These are phyloP conservation scores for Merluccius polli DNA, from an alignment of 2,797 vertebrate species.

Conservation along the genomic window DNA sequence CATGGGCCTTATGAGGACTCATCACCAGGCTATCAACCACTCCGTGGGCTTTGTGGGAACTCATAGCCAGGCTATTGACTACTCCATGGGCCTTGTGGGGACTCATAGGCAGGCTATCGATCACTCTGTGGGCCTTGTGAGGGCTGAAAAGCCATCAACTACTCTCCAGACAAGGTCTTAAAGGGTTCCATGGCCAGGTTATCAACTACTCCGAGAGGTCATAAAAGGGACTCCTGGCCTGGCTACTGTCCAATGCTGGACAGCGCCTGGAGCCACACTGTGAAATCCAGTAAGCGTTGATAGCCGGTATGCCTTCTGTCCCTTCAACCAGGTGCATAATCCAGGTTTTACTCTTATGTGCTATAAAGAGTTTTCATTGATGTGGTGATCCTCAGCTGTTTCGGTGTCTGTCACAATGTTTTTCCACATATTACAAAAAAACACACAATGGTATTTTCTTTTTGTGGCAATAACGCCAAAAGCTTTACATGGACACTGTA, in stretches of 20 bases:
- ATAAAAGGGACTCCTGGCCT: not conserved
- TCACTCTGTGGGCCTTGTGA: too few species aligned
- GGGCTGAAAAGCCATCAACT: too few species aligned
- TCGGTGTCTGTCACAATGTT: not conserved
- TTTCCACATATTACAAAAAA: not conserved
- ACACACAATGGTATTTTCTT: not conserved
- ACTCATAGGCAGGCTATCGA: too few species aligned
- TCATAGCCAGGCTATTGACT: too few species aligned
- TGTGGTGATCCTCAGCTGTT: not conserved
- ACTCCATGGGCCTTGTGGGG: too few species aligned
- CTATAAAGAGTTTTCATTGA: not conserved
- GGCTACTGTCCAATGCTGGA: not conserved
- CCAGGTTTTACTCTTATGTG: not conserved
- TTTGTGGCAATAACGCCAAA: not conserved
- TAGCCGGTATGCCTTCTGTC: not conserved
- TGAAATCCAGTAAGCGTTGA: not conserved
- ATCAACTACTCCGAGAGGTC: too few species aligned
- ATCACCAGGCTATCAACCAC: constrained; percentile 45
- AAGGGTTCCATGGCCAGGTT: too few species aligned
- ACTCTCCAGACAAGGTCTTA: too few species aligned
- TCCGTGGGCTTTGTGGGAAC: too few species aligned
- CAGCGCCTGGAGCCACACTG: not conserved
- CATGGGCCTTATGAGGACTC: constrained; percentile 60
- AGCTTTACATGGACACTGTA: not conserved
- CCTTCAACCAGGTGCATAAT: not conserved